Base-by-base conservation (phyloP, 2,888 invertebrate genomes). In the Bombyx huttoni region DNA sequence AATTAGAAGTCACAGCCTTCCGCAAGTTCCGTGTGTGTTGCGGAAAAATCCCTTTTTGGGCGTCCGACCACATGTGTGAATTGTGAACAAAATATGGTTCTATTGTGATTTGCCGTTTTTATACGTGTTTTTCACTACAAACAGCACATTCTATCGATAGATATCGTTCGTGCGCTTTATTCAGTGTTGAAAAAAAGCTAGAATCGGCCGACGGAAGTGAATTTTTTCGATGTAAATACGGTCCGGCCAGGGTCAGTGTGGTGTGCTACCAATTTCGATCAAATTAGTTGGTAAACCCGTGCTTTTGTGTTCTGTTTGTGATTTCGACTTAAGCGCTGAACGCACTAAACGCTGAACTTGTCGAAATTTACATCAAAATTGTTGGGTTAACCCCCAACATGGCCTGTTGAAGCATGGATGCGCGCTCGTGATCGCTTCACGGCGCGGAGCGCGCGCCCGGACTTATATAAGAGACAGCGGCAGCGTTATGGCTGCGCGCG, bases 1-100 rank as follows among this genome's bases (percentile, higher is more conserved):
- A 87, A 79, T 87, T 83, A 86, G 84, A 88, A 86, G 86, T 85
- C 83, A 81, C 77, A 83, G 85, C 81, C 81, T 83, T 86, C 87
- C 75, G 82, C 79, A 77, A 86, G 86, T 85, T 88, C 87, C 86
- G 87, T 88, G 83, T 84, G 80, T 84, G 79, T 82, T 85, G 86
- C 82, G 85, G 90, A 90, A 91, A 91, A 90, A 90, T 90, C 90
- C 90, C 90, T 90, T 90, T 88, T 90, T 90, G 90, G 91, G 91
- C 90, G 90, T 90, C 90, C 89, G 88, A 91, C 90, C 91, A 91
- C 91, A 91, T 91, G 91, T 91, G 90, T 89, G 87, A 78, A 81
- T 82, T 75, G 83, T 81, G 84, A 85, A 84, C 83, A 82, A 86
- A 85, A 79, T 87, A 86, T 77, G 83, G 79, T 82, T 84, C 75